These are phyloP conservation scores for Xenopus laevis DNA, from an alignment of 2,113 vertebrate species.

Conservation along the genomic window DNA sequence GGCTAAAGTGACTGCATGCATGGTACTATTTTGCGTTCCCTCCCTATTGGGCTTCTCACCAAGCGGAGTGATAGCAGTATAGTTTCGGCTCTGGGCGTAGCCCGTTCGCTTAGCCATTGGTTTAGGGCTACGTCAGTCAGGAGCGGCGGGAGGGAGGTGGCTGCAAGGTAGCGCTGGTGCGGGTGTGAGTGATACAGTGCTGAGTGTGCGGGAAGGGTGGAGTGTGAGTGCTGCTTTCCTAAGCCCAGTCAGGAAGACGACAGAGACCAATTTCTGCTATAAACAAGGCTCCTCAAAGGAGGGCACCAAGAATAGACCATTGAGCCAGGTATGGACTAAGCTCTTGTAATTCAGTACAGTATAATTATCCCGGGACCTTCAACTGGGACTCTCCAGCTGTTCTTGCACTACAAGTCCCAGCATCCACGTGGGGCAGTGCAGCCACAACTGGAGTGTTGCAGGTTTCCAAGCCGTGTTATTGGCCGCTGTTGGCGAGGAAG, in stretches of 20 bases:
- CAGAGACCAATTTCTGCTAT: background rate
- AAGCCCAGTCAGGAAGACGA: background rate
- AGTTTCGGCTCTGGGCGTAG: slow-evolving; percentile 9
- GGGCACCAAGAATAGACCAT: background rate
- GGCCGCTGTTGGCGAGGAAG: too few species aligned
- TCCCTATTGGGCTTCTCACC: slow-evolving; percentile 25
- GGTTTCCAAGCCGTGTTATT: too few species aligned
- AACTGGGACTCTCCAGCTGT: too few species aligned
- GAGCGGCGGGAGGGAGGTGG: slow-evolving; percentile 33
- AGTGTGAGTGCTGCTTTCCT: background rate
- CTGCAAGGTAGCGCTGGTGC: slow-evolving; percentile 3
- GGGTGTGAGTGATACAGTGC: slow-evolving; percentile 1
- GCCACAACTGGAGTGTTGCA: background rate
- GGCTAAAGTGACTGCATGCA: background rate
- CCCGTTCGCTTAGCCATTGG: slow-evolving; percentile 17
- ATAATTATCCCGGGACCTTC: too few species aligned
- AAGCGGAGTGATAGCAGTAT: slow-evolving; percentile 6
- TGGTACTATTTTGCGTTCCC: slow-evolving; percentile 28
- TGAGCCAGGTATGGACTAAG: background rate
- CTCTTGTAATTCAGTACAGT: too few species aligned
- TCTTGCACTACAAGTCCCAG: too few species aligned
- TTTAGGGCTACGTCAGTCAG: background rate
- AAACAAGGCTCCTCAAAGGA: background rate
- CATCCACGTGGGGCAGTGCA: too few species aligned
- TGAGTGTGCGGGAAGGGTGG: background rate